Base-by-base conservation (phyloP, 2,888 invertebrate species). In the Diarsia rubi region DNA sequence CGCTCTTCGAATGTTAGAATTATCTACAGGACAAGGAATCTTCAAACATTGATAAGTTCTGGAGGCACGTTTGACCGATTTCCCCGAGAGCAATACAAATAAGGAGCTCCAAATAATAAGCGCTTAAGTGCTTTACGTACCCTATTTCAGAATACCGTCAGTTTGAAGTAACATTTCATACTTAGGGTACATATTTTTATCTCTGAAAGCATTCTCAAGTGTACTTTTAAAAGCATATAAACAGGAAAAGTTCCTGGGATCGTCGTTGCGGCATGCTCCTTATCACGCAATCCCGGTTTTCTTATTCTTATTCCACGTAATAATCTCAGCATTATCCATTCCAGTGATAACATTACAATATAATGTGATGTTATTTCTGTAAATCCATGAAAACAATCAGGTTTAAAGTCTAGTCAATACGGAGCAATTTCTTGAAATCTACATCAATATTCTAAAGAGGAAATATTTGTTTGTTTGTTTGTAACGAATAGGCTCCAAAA, bases 41-140 rank as follows among this genome's bases (percentile, higher is more conserved):
- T n/a, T 60, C 54, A 49, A 60, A 45, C 64, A 65, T 44, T 57
- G 42, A 65, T 62, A 54, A n/a, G 19, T 14, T 66, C 60, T 16
- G 21, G 9, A 66, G 68, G 31, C 82, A 78, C 78, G 62, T 78
- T 82, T 82, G 72, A 67, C 69, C 69, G 69, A 78, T 69, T 69
- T 59, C 49, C 45, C 27, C 3, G 12, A 82, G 47, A 69, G 59
- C 37, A 62, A 42, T 21, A 72, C 42, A 69, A 81, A 66, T 78
- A 70, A 73, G 31, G 27, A 66, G 69, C 47, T 60, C 14, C 14
- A 31, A 69, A 63, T 69, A 59, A 59, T 19, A 49, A 62, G 31
- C 45, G 37, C 71, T 65, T 62, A 59, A 73, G 64, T 52, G 24
- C 54, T 75, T 69, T 37, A 60, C 54, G 31, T 60, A 24, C 27